phyloP scores from a whole-genome alignment of 2,888 invertebrate genomes.

The Sthenelais limicola region DNA sequence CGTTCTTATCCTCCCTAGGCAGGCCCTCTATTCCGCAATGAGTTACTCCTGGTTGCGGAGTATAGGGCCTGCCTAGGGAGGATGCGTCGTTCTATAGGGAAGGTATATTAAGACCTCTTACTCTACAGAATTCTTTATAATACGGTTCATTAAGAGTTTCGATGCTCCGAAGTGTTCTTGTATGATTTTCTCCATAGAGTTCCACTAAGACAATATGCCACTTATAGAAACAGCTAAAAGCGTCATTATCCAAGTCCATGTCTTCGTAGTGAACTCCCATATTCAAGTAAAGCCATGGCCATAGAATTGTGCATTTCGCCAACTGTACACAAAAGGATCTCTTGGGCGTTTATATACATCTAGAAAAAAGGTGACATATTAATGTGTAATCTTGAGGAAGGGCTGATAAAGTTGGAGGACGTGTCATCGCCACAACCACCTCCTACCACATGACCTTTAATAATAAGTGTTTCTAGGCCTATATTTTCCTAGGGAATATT shows the following conservation, averaged over 20 bases:
- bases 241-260: slow-evolving; percentile 51
- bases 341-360: slow-evolving; percentile 68
- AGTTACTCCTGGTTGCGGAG: no score
- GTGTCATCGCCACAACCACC: no score
- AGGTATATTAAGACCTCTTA: slow-evolving; percentile 17
- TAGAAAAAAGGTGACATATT: no score
- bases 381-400: no score
- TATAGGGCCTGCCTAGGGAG: no score
- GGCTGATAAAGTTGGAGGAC: no score
- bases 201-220: slow-evolving; percentile 18
- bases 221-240: slow-evolving; percentile 50
- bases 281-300: slow-evolving; percentile 54
- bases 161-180: not conserved
- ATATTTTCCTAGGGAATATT: no score
- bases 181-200: slow-evolving; percentile 26
- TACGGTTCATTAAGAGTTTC: slow-evolving; percentile 11
- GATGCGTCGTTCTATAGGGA: no score
- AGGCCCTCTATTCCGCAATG: no score
- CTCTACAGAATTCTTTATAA: not conserved
- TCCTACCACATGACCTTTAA: no score
- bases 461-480: no score
- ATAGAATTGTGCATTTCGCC: slow-evolving; percentile 54
- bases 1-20: no score
- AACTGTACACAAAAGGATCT: slow-evolving; percentile 67
- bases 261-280: slow-evolving; percentile 55